A percentile compares a stretch with the other conserved stretches of the same genome.
Evolutionary conservation across 2,888 invertebrate species (phyloP).

Genomic region (Hypercompe scribonia): DNA sequence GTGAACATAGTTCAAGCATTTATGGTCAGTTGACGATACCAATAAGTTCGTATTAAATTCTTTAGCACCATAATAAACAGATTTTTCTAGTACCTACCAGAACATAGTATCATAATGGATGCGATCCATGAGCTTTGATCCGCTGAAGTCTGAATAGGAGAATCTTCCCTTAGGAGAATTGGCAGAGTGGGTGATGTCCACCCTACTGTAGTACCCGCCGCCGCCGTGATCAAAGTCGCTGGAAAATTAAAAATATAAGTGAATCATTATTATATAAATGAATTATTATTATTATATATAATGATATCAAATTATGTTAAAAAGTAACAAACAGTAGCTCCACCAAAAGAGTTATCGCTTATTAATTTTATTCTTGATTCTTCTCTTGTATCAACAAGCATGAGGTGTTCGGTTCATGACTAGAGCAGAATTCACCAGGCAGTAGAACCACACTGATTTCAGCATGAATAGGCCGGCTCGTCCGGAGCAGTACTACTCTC

Average conservation of each 20-base stretch:
- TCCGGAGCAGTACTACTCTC: too few species aligned
- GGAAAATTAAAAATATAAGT: slow-evolving; percentile 50
- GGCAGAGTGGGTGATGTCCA: slow-evolving; percentile 89
- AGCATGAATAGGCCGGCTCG: too few species aligned
- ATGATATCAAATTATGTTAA: background rate
- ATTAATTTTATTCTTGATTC: background rate
- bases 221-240: slow-evolving; percentile 84
- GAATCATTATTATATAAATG: background rate
- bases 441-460: too few species aligned
- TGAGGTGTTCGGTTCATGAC: background rate
- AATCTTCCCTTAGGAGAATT: slow-evolving; percentile 77
- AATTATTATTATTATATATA: too few species aligned
- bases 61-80: background rate
- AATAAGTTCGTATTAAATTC: too few species aligned
- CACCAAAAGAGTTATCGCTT: background rate
- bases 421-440: too few species aligned
- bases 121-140: slow-evolving; percentile 89
- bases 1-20: too few species aligned
- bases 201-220: slow-evolving; percentile 84
- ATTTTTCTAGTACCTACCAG: slow-evolving; percentile 63
- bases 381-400: background rate
- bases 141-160: slow-evolving; percentile 83
- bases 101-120: slow-evolving; percentile 88
- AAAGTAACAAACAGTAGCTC: too few species aligned
- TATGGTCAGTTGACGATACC: too few species aligned